Conservation (phyloP, 2,888 invertebrate species). For the Tridacna gigas region DNA sequence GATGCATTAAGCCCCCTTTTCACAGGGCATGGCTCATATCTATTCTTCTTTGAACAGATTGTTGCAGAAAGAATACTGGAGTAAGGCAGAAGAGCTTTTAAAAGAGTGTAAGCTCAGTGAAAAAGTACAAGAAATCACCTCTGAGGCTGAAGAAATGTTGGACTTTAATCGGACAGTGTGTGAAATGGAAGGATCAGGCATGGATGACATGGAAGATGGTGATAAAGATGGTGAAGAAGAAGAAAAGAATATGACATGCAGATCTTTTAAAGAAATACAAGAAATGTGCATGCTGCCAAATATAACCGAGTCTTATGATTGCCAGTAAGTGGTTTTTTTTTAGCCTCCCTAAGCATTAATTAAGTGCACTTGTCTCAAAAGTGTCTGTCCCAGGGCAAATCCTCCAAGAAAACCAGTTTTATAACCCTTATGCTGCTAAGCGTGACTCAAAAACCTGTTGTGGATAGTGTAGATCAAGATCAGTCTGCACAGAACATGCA, state of each 20-base stretch:
- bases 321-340: conserved; percentile 11
- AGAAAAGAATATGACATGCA: conserved; percentile 8
- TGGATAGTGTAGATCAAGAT: too few species aligned
- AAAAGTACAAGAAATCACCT: background rate
- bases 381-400: too few species aligned
- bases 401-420: too few species aligned
- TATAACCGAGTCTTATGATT: background rate
- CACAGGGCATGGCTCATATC: too few species aligned
- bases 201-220: background rate
- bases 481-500: too few species aligned
- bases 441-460: too few species aligned
- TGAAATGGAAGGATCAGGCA: background rate
- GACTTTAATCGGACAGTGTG: conserved; percentile 41
- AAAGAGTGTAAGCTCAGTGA: conserved; percentile 12
- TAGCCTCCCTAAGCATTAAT: background rate
- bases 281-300: background rate
- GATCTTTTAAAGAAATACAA: background rate
- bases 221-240: conserved; percentile 10
- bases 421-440: too few species aligned
- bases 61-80: background rate
- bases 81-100: background rate
- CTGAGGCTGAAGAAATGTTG: conserved; percentile 8
- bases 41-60: conserved; percentile 5
- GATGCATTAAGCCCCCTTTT: too few species aligned
- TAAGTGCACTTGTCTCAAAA: too few species aligned